These are phyloP conservation scores for Theropithecus gelada DNA, from an alignment of 2,113 vertebrate genomes.

Conservation along the genomic window DNA sequence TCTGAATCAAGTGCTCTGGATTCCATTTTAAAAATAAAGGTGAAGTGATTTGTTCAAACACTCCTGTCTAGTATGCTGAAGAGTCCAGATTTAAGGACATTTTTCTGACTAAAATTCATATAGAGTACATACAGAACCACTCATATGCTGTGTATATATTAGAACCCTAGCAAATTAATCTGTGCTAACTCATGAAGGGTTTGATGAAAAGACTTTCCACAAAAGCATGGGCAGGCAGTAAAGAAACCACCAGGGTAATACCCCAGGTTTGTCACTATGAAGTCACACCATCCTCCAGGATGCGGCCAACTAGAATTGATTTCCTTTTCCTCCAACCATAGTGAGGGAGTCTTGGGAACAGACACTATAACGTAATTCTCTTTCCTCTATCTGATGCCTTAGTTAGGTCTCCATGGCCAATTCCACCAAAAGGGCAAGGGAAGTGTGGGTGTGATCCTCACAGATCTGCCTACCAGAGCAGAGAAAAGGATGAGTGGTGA, in stretches of 20 bases:
- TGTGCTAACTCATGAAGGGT: not conserved
- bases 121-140: not conserved
- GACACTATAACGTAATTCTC: not conserved
- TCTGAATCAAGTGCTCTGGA: not conserved
- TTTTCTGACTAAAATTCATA: not conserved
- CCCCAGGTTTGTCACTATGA: fast-evolving
- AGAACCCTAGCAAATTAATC: not conserved
- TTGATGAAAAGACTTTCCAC: not conserved
- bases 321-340: too few relatives aligned
- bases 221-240: not conserved
- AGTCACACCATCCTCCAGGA: not conserved
- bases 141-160: not conserved
- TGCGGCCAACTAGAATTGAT: not conserved
- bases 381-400: not conserved
- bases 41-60: not conserved
- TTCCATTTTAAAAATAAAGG: conserved; percentile 16
- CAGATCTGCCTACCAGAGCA: not conserved
- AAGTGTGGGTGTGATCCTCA: not conserved
- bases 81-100: not conserved
- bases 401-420: not conserved
- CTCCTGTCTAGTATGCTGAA: not conserved
- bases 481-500: not conserved
- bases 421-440: not conserved
- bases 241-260: not conserved
- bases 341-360: not conserved